A percentile compares a stretch with the other conserved stretches of the same genome.
phyloP scores from a whole-genome alignment of 2,888 invertebrate genomes.

The Drosophila quinaria region DNA sequence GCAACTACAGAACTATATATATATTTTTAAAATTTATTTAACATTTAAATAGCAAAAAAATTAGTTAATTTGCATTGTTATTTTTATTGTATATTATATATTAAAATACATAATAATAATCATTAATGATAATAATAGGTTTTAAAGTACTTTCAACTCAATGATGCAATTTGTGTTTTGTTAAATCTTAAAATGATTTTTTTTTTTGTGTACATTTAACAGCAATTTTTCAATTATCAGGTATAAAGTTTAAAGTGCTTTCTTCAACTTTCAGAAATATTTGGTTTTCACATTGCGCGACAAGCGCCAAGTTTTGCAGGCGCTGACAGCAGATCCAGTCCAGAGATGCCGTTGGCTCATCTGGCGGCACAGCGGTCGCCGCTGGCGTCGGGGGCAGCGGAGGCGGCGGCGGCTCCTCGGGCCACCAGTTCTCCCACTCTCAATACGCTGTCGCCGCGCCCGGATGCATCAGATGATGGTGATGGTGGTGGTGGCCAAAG shows the following conservation, averaged over 20 bases:
- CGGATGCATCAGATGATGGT: conserved; percentile 89
- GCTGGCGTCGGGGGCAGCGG: conserved; percentile 45
- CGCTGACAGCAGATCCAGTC: conserved; percentile 75
- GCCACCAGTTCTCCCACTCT: conserved; percentile 85
- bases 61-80: conserved; percentile 42
- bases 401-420: conserved; percentile 62
- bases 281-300: conserved; percentile 80
- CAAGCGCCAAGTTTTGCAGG: conserved; percentile 72
- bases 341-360: conserved; percentile 59
- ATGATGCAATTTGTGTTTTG: conserved; percentile 36
- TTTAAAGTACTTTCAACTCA: conserved; percentile 56
- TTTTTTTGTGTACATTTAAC: conserved; percentile 52
- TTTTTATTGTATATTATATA: conserved; percentile 57
- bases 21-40: conserved; percentile 41
- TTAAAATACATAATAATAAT: conserved; percentile 66
- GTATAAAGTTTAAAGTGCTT: conserved; percentile 78
- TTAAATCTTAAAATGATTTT: conserved; percentile 24
- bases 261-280: conserved; percentile 80
- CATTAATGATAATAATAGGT: conserved; percentile 51
- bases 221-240: conserved; percentile 81
- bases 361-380: conserved; percentile 34
- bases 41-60: conserved; percentile 69
- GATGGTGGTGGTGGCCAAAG: conserved; percentile 88
- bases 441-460: conserved; percentile 92
- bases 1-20: conserved; percentile 57